A percentile compares a stretch with the other conserved stretches of the same genome.
These are phyloP conservation scores for Sylvilagus floridanus DNA, from an alignment of 2,797 vertebrate species.

Conservation along the genomic window DNA sequence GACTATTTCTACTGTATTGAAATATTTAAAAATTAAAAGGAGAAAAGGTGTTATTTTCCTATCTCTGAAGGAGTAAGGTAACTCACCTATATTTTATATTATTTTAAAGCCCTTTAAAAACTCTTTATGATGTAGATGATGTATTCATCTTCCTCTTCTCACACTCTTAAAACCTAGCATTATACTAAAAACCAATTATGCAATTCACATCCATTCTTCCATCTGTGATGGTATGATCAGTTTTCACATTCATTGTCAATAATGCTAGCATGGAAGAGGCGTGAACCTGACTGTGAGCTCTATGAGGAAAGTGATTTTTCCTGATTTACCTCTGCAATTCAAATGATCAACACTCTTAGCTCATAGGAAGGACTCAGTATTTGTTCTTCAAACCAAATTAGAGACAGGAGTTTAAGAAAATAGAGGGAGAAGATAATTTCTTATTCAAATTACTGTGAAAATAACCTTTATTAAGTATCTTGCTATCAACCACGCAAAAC, in stretches of 20 bases:
- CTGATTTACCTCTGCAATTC: not conserved
- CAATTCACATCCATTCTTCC: not conserved
- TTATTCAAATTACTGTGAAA: conserved; percentile 39
- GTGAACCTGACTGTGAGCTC: not conserved
- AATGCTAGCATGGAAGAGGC: not conserved
- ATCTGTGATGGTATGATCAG: not conserved
- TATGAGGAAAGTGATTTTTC: not conserved
- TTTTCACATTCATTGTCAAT: not conserved
- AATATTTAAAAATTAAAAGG: conserved; percentile 33
- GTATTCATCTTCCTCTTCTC: conserved; percentile 17
- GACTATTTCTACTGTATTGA: not conserved
- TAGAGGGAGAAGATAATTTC: not conserved
- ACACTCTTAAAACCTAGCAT: not conserved
- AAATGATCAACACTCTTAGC: not conserved
- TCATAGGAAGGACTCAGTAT: not conserved
- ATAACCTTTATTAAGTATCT: conserved; percentile 14
- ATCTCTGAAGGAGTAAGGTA: not conserved
- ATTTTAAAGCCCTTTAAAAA: not conserved
- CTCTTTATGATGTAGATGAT: not conserved
- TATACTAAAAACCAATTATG: not conserved
- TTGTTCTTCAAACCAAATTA: not conserved
- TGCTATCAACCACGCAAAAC: conserved; percentile 44
- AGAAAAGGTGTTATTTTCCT: not conserved
- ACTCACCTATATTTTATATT: not conserved
- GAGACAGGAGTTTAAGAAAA: not conserved